Evolutionary conservation across 2,888 invertebrate species (phyloP).

Genomic region (Chrysolina oricalcia): DNA sequence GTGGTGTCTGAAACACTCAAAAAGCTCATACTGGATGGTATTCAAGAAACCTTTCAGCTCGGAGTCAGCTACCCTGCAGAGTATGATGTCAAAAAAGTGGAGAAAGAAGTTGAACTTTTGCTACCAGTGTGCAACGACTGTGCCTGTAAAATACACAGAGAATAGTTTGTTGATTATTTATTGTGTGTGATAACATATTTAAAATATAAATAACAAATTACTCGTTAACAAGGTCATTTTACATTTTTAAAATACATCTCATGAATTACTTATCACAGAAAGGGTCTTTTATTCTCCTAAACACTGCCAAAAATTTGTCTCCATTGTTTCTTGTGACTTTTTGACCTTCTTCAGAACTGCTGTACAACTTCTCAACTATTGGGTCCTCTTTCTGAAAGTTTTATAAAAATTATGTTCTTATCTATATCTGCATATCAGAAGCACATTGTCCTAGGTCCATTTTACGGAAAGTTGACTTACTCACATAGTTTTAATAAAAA

Average conservation of each 20-base stretch:
- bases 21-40: slow-evolving; percentile 59
- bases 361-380: slow-evolving; percentile 90
- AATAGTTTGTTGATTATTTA: not conserved
- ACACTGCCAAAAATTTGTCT: slow-evolving; percentile 93
- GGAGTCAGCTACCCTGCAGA: slow-evolving; percentile 41
- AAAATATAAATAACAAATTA: slow-evolving; percentile 7
- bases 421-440: too few relatives aligned
- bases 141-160: slow-evolving; percentile 8
- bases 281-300: slow-evolving; percentile 79
- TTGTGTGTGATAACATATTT: slow-evolving; percentile 1
- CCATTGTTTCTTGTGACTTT: slow-evolving; percentile 97
- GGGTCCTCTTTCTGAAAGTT: slow-evolving; percentile 81
- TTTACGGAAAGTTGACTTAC: too few relatives aligned
- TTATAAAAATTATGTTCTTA: not conserved
- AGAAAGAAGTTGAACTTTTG: slow-evolving; percentile 41
- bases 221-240: not conserved
- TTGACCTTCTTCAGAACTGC: slow-evolving; percentile 97
- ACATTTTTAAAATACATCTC: slow-evolving; percentile 2
- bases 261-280: slow-evolving; percentile 24
- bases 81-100: slow-evolving; percentile 38
- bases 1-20: slow-evolving; percentile 60
- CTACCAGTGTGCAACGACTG: slow-evolving; percentile 16
- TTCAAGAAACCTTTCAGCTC: slow-evolving; percentile 59
- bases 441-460: too few relatives aligned
- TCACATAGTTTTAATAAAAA: too few relatives aligned